Percentiles rank a stretch among this genome's conserved stretches.
phyloP scores from a whole-genome alignment of 2,888 invertebrate genomes.

The Myopa tessellatipennis region DNA sequence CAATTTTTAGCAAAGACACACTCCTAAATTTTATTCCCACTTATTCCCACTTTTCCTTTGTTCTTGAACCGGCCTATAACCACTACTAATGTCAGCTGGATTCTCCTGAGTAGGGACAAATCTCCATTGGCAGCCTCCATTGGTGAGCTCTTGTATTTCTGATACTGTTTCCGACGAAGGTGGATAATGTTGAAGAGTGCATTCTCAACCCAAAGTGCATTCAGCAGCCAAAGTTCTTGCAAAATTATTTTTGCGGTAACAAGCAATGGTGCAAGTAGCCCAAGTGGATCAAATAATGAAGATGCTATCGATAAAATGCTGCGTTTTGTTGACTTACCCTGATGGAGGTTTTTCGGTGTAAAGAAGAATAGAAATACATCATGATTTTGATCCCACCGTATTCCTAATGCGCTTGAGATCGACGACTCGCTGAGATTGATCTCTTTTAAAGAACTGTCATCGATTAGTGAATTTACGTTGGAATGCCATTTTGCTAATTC shows the following conservation, averaged over 20 bases:
- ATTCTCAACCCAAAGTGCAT: too few relatives aligned
- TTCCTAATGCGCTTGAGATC: too few relatives aligned
- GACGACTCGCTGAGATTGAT: conserved; percentile 14
- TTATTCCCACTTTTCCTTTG: too few relatives aligned
- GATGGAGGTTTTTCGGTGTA: neutral
- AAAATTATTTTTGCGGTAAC: conserved; percentile 22
- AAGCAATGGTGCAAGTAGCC: too few relatives aligned
- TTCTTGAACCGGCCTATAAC: too few relatives aligned
- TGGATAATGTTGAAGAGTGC: too few relatives aligned
- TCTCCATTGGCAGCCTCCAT: conserved; percentile 17
- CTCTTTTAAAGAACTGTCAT: conserved; percentile 16
- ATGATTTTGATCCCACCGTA: neutral
- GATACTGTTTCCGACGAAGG: too few relatives aligned
- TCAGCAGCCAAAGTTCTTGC: conserved; percentile 33
- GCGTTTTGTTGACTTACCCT: conserved; percentile 5
- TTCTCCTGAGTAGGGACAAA: conserved; percentile 22
- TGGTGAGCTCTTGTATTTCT: too few relatives aligned
- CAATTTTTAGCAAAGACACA: too few relatives aligned
- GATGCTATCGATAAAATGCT: conserved; percentile 29
- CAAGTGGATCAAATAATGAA: conserved; percentile 38
- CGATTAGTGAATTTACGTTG: conserved; percentile 18
- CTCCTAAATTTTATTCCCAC: too few relatives aligned
- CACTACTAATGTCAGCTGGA: conserved; percentile 36
- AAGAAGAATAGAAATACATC: conserved; percentile 39
- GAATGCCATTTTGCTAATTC: conserved; percentile 31